Conservation (phyloP, 2,113 vertebrate species). For the Pluvialis apricaria region DNA sequence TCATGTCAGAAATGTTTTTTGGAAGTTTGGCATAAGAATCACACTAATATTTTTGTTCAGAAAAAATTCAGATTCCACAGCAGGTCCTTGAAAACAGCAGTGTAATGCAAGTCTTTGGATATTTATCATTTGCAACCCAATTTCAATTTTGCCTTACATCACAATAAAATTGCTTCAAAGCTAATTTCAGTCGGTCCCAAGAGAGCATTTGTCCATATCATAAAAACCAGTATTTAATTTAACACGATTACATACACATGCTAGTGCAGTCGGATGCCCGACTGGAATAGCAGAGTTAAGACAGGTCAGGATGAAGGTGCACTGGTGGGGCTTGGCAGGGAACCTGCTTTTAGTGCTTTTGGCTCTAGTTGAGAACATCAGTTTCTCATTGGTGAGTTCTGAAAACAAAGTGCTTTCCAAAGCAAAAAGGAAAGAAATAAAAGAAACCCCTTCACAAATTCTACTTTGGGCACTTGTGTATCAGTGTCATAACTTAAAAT, state of each 20-base stretch:
- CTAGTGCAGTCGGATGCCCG: background rate
- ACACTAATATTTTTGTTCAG: background rate
- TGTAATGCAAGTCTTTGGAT: background rate
- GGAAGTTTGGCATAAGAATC: background rate
- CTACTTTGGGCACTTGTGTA: background rate
- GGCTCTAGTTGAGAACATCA: constrained; percentile 26
- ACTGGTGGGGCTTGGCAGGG: constrained; percentile 39
- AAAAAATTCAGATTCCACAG: background rate
- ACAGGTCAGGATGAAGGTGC: constrained; percentile 51
- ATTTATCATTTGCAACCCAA: constrained; percentile 16
- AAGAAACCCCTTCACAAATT: constrained; percentile 38
- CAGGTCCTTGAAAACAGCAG: background rate
- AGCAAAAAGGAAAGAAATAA: background rate
- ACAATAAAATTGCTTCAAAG: constrained; percentile 38
- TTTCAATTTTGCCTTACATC: constrained; percentile 12
- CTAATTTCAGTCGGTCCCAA: background rate
- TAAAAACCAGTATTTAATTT: constrained; percentile 12
- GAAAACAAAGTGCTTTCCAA: constrained; percentile 38
- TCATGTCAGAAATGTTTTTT: background rate
- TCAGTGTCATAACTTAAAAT: constrained; percentile 14
- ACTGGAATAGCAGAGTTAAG: constrained; percentile 6
- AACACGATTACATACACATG: background rate
- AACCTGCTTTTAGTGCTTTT: constrained; percentile 52
- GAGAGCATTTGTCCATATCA: background rate
- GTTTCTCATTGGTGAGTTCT: constrained; percentile 15